Evolutionary conservation across 1,140 invertebrate genomes (phyloP), one percentile per base, ranked within the genome.

Genomic region (Platyscapa corneri): DNA sequence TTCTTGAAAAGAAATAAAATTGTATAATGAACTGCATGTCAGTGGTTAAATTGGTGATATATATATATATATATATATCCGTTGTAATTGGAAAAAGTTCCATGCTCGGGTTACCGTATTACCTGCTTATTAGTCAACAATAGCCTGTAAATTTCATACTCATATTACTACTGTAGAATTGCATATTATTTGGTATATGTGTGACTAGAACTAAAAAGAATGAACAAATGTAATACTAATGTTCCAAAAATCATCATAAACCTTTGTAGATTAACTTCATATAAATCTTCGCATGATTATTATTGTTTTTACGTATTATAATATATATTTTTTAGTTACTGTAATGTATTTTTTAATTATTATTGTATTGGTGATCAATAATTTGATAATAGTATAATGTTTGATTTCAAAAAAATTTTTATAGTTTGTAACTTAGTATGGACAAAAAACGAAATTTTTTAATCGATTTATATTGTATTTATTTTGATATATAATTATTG

Each of bases 91-190:
- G 34, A 18, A 70, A 70, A 37, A 20, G 30, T 32, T 32, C 7
- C 46, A 27, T 18, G 37, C 37, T 80, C 23, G 64, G 32, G 1
- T 70, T 74, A 65, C 78, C 78, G 67, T 82, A 87, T 86, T 90
- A 90, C 90, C 88, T 88, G 88, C 88, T 89, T 91, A 91, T 91
- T 91, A 90, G 77, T 86, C 88, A 85, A 89, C 87, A 91, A 90
- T 88, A 88, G 20, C 16, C 39, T 75, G 12, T 6, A 46, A 75
- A 75, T 70, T 53, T 18, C 18, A 70, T 1, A 75, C 20, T 75
- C 39, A 20, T 72, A 39, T 20, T 16, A 30, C 37, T 23, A 20
- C 23, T 46, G 5, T 30, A n/a, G 27, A 64, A 64, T n/a, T 64
- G 0, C 27, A 27, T 12, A 12, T n/a, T 64, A 64, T 64, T 64